These are phyloP conservation scores for Cheilosia grossa DNA, from an alignment of 2,888 invertebrate genomes.

Conservation along the genomic window DNA sequence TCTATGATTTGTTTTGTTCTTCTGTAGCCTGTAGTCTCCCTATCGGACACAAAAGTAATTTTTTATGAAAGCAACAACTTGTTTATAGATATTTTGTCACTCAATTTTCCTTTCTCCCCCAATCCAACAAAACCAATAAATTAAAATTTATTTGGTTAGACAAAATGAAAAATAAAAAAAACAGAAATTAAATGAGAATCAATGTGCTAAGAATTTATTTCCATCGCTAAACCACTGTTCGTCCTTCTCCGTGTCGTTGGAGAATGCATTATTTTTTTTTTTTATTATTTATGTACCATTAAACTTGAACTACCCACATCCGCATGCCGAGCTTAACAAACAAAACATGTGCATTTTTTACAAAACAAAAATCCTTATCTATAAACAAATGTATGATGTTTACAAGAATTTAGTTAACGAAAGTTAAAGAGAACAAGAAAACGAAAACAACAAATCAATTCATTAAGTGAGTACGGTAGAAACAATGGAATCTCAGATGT, in stretches of 20 bases:
- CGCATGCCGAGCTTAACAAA: constrained; percentile 24
- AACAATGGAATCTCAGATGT: constrained; percentile 30
- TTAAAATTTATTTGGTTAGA: constrained; percentile 7
- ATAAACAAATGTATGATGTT: constrained; percentile 5
- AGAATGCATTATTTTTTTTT: constrained; percentile 1
- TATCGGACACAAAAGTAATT: constrained; percentile 47
- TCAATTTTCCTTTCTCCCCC: constrained; percentile 21
- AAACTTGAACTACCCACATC: background rate
- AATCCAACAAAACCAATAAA: constrained; percentile 28
- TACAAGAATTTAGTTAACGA: constrained; percentile 23
- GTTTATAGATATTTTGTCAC: constrained; percentile 38
- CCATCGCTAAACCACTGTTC: constrained; percentile 8
- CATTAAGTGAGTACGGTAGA: constrained; percentile 25
- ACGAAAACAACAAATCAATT: constrained; percentile 12
- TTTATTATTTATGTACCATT: constrained; percentile 42
- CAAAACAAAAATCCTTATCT: constrained; percentile 1
- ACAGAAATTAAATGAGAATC: constrained; percentile 60
- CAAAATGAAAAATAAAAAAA: constrained; percentile 14
- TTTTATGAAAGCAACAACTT: constrained; percentile 45
- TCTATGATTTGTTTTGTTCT: constrained; percentile 45
- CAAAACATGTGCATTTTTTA: constrained; percentile 5
- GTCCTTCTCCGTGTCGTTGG: background rate
- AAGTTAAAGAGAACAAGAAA: constrained; percentile 28
- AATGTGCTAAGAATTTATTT: constrained; percentile 55
- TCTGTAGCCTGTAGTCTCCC: constrained; percentile 39